phyloP scores from a whole-genome alignment of 1,140 invertebrate genomes.

The Eubasilissa regina region DNA sequence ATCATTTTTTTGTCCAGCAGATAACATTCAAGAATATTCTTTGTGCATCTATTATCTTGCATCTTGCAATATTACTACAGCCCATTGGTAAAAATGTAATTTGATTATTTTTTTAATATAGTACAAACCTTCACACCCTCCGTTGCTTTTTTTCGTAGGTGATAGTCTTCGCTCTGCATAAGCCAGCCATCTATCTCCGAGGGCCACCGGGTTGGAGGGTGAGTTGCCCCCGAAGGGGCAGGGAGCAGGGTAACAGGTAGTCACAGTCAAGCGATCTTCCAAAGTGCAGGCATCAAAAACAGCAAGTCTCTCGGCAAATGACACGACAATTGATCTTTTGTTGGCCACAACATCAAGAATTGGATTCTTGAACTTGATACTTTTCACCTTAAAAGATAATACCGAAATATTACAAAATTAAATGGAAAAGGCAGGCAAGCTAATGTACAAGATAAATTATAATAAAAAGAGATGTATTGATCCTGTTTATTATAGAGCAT shows the following conservation, averaged over 20 bases:
- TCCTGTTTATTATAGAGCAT: too few relatives aligned
- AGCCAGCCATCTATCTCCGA: conserved; percentile 87
- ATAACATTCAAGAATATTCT: too few relatives aligned
- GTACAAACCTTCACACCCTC: conserved; percentile 81
- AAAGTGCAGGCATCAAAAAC: conserved; percentile 92
- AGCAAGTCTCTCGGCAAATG: conserved; percentile 91
- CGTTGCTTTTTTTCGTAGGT: conserved; percentile 87
- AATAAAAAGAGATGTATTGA: too few relatives aligned
- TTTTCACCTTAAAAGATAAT: conserved; percentile 76
- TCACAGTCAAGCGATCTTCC: conserved; percentile 89
- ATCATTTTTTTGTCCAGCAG: too few relatives aligned
- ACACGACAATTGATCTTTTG: conserved; percentile 85
- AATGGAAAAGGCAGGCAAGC: background rate
- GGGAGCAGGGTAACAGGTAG: conserved; percentile 91
- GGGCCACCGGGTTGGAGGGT: conserved; percentile 88
- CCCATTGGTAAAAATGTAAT: too few relatives aligned
- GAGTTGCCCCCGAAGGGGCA: conserved; percentile 76
- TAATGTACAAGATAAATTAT: too few relatives aligned
- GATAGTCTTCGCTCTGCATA: conserved; percentile 90
- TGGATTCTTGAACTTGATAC: conserved; percentile 93
- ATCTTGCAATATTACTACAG: too few relatives aligned
- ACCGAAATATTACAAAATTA: conserved; percentile 39
- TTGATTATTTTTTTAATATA: background rate
- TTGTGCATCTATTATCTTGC: too few relatives aligned
- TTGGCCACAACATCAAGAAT: conserved; percentile 91